Base-by-base conservation (phyloP, 2,888 invertebrate genomes). In the Bibio marci region DNA sequence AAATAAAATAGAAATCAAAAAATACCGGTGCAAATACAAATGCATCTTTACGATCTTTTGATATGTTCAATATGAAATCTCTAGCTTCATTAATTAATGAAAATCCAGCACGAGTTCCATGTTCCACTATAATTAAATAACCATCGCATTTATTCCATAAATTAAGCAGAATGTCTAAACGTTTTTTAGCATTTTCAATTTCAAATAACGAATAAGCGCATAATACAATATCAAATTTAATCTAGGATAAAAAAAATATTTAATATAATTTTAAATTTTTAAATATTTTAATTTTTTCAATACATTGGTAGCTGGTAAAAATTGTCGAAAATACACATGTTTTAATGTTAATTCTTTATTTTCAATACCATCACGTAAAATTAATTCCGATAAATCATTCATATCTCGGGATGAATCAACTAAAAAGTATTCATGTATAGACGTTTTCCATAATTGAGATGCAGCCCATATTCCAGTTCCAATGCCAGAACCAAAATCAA, bases 401-500 rank as follows among this genome's bases (percentile, higher is more conserved):
- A 94, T 91, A 17, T 76, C 64, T 1, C 65, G 52, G 1, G 90
- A 90, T 6, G 73, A 63, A 52, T 95, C 95, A 0, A 94, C 80
- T 54, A 82, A 80, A 48, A 79, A 80, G 55, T 83, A 85, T 62
- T 95, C 92, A 50, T 68, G 73, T 25, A 92, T 67, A 15, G 70
- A 57, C 0, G 70, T 62, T 8, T 67, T 63, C 90, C 90, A 95
- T 13, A 70, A 64, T 4, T 64, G 57, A 49, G 76, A 75, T 0
- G 78, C 73, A 0, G 86, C 92, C 91, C 91, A 91, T 39, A 77
- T 73, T 0, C 76, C 82, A 1, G 85, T 80, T 1, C 91, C 92
- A 4, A 86, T 63, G 1, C 95, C 95, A 5, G 91, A 86, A 1
- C 94, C 95, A 58, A 86, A 90, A 63, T 95, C 92, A 48, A 92